Percentiles rank a stretch among this genome's conserved stretches.
Conservation (phyloP, 2,113 vertebrate genomes). For the Pycnonotus jocosus region DNA sequence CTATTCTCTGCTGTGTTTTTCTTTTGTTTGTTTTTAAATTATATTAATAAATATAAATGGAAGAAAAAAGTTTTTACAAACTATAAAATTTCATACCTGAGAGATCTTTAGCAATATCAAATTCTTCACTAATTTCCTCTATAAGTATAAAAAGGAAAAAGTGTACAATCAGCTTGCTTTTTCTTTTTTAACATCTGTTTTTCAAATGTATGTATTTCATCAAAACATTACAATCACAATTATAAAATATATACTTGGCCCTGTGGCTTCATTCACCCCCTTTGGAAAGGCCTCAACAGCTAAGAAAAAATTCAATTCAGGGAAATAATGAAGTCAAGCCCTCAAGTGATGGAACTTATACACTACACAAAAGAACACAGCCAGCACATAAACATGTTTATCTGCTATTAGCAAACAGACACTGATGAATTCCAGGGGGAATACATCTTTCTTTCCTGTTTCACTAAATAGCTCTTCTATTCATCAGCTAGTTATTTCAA, state of each 20-base stretch:
- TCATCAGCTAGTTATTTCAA: neutral
- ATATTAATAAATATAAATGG: neutral
- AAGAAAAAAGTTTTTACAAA: neutral
- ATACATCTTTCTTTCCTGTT: neutral
- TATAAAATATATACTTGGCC: neutral
- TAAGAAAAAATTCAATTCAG: neutral
- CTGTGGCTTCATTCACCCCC: neutral
- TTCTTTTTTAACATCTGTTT: neutral
- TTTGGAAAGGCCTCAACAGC: conserved; percentile 3
- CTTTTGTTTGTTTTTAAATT: neutral
- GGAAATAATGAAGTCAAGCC: neutral
- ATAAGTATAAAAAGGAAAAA: neutral
- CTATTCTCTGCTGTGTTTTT: neutral
- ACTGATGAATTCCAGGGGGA: neutral
- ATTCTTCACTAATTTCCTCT: conserved; percentile 17
- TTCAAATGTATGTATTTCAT: neutral
- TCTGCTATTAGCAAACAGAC: neutral
- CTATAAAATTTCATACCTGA: neutral
- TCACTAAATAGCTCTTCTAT: neutral
- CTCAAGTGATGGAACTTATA: neutral
- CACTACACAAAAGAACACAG: neutral
- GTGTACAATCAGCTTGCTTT: neutral
- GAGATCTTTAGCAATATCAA: neutral
- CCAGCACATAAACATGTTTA: neutral
- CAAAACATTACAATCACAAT: neutral